phyloP scores from a whole-genome alignment of 2,888 invertebrate species.

The Odontocolon sp. region DNA sequence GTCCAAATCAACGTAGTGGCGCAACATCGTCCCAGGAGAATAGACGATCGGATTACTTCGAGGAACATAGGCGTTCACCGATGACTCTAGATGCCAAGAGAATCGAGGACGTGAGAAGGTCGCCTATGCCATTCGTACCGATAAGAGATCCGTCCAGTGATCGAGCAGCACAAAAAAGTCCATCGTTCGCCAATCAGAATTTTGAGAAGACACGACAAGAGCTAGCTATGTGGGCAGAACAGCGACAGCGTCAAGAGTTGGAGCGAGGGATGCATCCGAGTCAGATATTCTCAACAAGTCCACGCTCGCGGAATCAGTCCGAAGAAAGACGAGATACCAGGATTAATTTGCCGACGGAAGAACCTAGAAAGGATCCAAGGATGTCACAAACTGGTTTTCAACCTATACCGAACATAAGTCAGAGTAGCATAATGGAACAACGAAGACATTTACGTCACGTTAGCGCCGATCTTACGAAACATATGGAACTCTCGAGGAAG shows the following conservation, averaged over 20 bases:
- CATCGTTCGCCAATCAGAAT: slow-evolving; percentile 74
- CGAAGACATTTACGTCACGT: slow-evolving; percentile 78
- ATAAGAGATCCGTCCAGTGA: slow-evolving; percentile 75
- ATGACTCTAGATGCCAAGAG: slow-evolving; percentile 76
- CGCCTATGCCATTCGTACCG: slow-evolving; percentile 78
- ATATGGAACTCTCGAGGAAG: slow-evolving; percentile 77
- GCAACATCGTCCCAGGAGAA: slow-evolving; percentile 72
- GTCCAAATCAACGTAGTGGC: slow-evolving; percentile 75
- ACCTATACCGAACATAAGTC: slow-evolving; percentile 78
- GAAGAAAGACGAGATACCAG: slow-evolving; percentile 74
- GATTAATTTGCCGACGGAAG: slow-evolving; percentile 34
- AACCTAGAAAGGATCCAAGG: slow-evolving; percentile 74
- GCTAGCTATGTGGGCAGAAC: slow-evolving; percentile 78
- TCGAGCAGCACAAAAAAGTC: slow-evolving; percentile 75
- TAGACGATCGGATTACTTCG: slow-evolving; percentile 78
- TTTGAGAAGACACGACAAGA: slow-evolving; percentile 79
- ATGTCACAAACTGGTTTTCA: slow-evolving; percentile 76
- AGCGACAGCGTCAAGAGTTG: slow-evolving; percentile 77
- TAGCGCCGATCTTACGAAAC: slow-evolving; percentile 78
- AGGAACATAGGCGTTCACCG: slow-evolving; percentile 77
- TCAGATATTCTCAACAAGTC: slow-evolving; percentile 74
- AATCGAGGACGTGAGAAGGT: slow-evolving; percentile 76
- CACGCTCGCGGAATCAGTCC: slow-evolving; percentile 75
- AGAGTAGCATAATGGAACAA: slow-evolving; percentile 78
- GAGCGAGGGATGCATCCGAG: slow-evolving; percentile 72